Percentiles rank a stretch among this genome's conserved stretches.
phyloP scores from a whole-genome alignment of 2,888 invertebrate genomes.

The Physocephala rufipes region DNA sequence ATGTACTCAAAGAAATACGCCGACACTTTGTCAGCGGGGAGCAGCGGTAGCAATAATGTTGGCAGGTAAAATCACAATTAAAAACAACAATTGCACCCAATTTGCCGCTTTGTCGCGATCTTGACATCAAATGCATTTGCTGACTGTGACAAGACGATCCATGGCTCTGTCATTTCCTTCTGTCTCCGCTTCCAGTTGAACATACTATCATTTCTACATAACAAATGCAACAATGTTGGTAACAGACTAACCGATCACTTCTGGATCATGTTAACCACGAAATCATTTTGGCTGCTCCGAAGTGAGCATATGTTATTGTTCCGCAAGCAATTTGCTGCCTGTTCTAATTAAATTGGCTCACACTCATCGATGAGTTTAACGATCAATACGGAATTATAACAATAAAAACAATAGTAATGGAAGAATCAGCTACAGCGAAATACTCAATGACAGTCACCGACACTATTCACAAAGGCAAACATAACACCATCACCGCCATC shows the following conservation, averaged over 20 bases:
- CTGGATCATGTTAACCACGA: constrained; percentile 24
- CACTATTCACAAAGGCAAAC: no score
- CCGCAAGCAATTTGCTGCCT: constrained; percentile 60
- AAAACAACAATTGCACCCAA: constrained; percentile 45
- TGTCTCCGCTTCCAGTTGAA: background rate
- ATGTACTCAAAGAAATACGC: constrained; percentile 54
- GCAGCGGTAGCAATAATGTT: background rate
- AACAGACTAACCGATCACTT: no score
- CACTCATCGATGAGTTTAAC: constrained; percentile 14
- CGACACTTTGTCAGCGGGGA: constrained; percentile 50
- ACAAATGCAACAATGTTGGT: no score
- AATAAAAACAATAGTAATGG: no score
- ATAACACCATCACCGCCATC: no score
- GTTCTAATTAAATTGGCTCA: constrained; percentile 58
- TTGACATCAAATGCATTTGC: constrained; percentile 33
- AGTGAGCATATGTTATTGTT: constrained; percentile 57
- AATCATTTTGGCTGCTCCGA: constrained; percentile 47
- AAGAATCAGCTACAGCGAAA: no score
- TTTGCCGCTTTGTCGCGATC: constrained; percentile 44
- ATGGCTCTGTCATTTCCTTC: background rate
- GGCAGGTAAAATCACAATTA: constrained; percentile 4
- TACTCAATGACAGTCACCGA: no score
- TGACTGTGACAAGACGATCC: background rate
- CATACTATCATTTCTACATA: background rate
- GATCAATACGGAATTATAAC: no score